These are phyloP conservation scores for Molossus molossus DNA, from an alignment of 2,797 vertebrate genomes.

Conservation along the genomic window DNA sequence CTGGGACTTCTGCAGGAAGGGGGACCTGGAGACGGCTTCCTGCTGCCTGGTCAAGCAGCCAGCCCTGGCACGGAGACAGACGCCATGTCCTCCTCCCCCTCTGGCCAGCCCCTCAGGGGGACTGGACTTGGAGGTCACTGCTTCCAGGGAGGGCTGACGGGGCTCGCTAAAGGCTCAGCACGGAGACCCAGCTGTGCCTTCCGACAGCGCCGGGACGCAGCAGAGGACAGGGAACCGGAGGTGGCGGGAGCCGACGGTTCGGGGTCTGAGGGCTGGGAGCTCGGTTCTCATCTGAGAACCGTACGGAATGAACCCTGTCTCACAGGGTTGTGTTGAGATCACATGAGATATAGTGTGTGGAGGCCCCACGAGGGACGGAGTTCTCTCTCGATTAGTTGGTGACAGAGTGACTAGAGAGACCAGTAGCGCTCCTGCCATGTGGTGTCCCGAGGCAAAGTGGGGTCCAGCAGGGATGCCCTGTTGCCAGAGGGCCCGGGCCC, in stretches of 20 bases:
- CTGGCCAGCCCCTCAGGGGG: background rate
- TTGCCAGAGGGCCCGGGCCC: background rate
- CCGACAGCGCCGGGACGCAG: too few species aligned
- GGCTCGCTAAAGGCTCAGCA: background rate
- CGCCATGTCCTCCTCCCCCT: background rate
- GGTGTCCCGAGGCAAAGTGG: background rate
- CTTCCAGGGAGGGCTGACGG: background rate
- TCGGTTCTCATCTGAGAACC: background rate
- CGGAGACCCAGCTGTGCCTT: background rate
- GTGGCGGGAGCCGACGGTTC: background rate
- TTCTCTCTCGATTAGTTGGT: background rate
- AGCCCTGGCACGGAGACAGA: background rate
- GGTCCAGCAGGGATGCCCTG: background rate
- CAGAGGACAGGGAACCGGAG: too few species aligned
- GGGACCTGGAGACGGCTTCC: background rate
- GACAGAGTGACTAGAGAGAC: background rate
- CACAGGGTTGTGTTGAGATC: background rate
- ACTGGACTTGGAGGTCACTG: background rate
- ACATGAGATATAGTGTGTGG: background rate
- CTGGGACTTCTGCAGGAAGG: background rate
- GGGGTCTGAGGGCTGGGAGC: background rate
- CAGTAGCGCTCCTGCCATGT: background rate
- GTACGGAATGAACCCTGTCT: background rate
- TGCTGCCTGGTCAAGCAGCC: background rate
- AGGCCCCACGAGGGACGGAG: background rate